Conservation (phyloP, 2,113 vertebrate species). For the Camelus bactrianus region DNA sequence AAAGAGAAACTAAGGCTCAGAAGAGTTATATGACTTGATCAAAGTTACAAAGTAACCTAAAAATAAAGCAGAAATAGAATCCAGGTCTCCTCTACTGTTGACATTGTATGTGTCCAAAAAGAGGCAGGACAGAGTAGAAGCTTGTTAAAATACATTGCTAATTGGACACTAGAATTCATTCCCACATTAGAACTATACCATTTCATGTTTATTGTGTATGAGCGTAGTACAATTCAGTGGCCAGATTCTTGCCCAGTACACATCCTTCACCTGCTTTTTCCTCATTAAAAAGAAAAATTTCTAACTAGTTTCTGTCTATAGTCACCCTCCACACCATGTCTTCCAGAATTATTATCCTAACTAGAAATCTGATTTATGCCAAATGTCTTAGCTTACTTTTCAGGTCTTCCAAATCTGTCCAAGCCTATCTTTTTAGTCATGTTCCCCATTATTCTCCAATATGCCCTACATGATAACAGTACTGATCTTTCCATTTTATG, state of each 20-base stretch:
- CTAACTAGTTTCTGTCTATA: not conserved
- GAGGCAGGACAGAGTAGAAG: not conserved
- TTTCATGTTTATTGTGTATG: not conserved
- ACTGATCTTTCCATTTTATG: not conserved
- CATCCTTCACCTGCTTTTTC: not conserved
- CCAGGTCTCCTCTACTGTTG: not conserved
- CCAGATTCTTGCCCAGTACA: not conserved
- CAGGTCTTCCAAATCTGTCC: not conserved
- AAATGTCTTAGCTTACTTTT: not conserved
- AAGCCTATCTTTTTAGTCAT: not conserved
- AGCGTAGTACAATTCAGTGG: not conserved
- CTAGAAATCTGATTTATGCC: not conserved
- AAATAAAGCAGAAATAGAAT: not conserved
- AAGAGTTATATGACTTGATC: conserved; percentile 7
- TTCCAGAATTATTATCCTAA: conserved; percentile 19
- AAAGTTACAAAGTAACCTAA: conserved; percentile 12
- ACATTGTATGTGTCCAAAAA: not conserved
- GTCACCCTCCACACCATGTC: not conserved
- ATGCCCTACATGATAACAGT: not conserved
- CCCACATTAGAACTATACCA: not conserved
- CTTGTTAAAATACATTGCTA: not conserved
- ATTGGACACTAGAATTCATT: not conserved
- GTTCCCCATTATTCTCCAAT: not conserved
- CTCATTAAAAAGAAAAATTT: not conserved
- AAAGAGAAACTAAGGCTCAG: not conserved